A percentile compares a stretch with the other conserved stretches of the same genome.
These are phyloP conservation scores for Mylabris sibirica DNA, from an alignment of 2,888 invertebrate species.

Conservation along the genomic window DNA sequence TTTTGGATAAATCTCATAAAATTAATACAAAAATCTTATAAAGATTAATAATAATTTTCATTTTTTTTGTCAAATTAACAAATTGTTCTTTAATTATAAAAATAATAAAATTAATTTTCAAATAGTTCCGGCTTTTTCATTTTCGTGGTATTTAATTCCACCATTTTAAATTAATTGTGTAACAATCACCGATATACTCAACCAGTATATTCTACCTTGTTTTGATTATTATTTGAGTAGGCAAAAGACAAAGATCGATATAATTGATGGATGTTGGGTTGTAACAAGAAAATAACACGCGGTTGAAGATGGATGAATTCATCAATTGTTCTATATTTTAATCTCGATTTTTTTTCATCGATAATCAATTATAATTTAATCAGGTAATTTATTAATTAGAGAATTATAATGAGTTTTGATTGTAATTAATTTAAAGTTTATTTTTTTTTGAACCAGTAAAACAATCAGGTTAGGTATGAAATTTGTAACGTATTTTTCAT, in stretches of 20 bases:
- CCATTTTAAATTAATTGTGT: slow-evolving; percentile 26
- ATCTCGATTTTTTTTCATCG: slow-evolving; percentile 24
- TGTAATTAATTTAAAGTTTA: not conserved
- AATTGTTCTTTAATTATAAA: not conserved
- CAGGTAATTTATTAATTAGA: slow-evolving; percentile 26
- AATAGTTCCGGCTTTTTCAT: slow-evolving; percentile 8
- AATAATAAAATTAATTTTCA: not conserved
- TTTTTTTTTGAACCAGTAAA: not conserved
- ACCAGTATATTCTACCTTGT: not conserved
- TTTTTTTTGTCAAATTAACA: not conserved
- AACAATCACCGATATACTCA: slow-evolving; percentile 10
- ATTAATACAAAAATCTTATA: not conserved
- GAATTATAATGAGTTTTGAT: slow-evolving; percentile 4
- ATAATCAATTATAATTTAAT: slow-evolving; percentile 19
- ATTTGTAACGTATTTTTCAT: slow-evolving; percentile 12
- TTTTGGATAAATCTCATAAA: not conserved
- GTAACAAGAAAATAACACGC: slow-evolving; percentile 21
- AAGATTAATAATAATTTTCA: not conserved
- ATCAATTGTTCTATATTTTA: slow-evolving; percentile 14
- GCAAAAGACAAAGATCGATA: not conserved
- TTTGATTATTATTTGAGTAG: not conserved
- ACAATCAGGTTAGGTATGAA: not conserved
- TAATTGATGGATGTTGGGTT: not conserved
- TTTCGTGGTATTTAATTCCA: slow-evolving; percentile 23
- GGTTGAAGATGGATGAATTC: slow-evolving; percentile 30